Evolutionary conservation across 2,797 vertebrate genomes (phyloP), one percentile per base, ranked within the genome.

Genomic region (Microctenopoma lineatum): DNA sequence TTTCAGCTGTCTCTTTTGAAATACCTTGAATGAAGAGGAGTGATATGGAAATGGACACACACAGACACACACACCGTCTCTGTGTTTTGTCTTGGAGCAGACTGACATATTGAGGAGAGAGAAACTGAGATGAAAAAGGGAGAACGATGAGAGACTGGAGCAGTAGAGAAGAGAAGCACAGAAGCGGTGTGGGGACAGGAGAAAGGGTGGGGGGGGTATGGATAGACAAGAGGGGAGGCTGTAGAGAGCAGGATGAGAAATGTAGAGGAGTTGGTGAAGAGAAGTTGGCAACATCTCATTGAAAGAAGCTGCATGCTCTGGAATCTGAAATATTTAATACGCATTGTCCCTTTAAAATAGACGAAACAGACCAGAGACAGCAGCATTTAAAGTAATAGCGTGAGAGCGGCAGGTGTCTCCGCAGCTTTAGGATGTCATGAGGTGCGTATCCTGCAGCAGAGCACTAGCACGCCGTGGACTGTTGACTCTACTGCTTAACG

Each of bases 401-500:
- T 21, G 21, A 21, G 21, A 21, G 21, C 21, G 21, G 21, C 41
- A 75, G 70, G 44, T 67, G 70, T 27, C 3, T 15, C 7, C 27
- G 25, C n/a, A 25, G 12, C 36, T 39, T 18, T 15, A 12, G 44
- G 75, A 66, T 53, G 27, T 67, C 13, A 32, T 39, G 16, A 52
- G 27, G 50, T 54, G 69, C 29, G 4, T 48, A 45, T 45, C 58
- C 57, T 57, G 11, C 36, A 27, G 64, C 42, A 75, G 55, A 46
- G 67, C 64, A 63, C 60, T 77, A 74, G 51, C 63, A 68, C 79
- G 85, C 85, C 71, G 63, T 64, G 73, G 25, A 55, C 62, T 86
- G 73, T 87, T 79, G 84, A 85, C 79, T 74, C 62, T 67, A 36
- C 48, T 60, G 58, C 71, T 84, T 58, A 61, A 63, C 52, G 69